Conservation (phyloP, 2,797 vertebrate genomes). For the Dromococcyx pavoninus region DNA sequence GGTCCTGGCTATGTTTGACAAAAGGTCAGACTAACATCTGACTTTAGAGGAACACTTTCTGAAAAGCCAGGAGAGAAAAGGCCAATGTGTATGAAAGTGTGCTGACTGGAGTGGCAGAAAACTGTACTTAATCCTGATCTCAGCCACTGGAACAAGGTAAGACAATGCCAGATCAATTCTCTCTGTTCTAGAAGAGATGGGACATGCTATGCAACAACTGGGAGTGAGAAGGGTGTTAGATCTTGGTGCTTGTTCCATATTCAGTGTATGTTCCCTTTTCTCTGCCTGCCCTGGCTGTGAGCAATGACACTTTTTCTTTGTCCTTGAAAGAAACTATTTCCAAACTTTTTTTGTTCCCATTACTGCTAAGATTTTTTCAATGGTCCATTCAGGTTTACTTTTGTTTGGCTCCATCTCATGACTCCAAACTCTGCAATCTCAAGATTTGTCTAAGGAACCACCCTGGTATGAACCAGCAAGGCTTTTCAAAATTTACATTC, state of each 20-base stretch:
- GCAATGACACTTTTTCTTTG: not conserved
- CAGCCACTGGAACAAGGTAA: not conserved
- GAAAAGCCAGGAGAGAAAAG: not conserved
- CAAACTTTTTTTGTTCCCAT: not conserved
- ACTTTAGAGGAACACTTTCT: not conserved
- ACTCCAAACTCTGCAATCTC: not conserved
- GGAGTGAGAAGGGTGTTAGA: not conserved
- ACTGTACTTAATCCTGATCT: not conserved
- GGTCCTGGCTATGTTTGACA: not conserved
- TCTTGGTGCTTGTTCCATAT: not conserved
- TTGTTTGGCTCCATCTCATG: not conserved
- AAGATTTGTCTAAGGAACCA: not conserved
- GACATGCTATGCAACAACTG: not conserved
- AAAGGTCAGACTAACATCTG: not conserved
- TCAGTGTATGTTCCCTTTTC: not conserved
- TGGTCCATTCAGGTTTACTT: not conserved
- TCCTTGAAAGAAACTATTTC: not conserved
- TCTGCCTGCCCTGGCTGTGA: not conserved
- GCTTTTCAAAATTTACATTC: conserved; percentile 25
- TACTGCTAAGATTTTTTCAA: not conserved
- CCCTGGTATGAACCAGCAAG: not conserved
- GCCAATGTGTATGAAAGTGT: not conserved
- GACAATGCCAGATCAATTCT: not conserved
- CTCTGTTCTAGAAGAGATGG: not conserved
- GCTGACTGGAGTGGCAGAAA: not conserved